Base-by-base conservation (phyloP, 2,113 vertebrate genomes). In the Misgurnus mizolepis region DNA sequence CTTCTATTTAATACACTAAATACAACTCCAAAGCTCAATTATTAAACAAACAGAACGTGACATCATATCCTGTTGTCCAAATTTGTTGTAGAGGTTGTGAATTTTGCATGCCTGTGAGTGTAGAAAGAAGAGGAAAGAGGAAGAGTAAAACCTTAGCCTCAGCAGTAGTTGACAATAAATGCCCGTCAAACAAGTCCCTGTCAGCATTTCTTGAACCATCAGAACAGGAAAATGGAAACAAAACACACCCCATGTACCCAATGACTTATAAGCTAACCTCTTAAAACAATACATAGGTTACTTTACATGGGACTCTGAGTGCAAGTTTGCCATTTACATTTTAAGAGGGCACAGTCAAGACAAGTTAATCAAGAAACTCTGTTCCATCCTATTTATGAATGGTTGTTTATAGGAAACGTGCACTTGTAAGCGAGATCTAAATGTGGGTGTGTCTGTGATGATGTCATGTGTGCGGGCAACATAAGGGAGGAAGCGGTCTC, bases 141-240 rank as follows among this genome's bases (percentile, higher is more conserved):
- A 75, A 62, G 72, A 47, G 56, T 17, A 41, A 62, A 75, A 47
- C 4, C 40, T 75, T n/a, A 3, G 40, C 47, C 50, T 71, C 69
- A 72, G 39, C 69, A 58, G 10, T 5, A 61, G 40, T 12, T 74
- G 41, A 74, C 6, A 6, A 45, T 12, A 15, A 50, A 56, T 50
- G 22, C 15, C 49, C 49, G 27, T 18, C 22, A 64, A 64, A 27
- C 53, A 49, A 4, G 3, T n/a, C 39, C 7, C 39, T 11, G 56
- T 74, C 71, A 74, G 71, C 55, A 74, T 50, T 3, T 10, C 11
- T 18, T 12, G 12, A 58, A 43, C 55, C 56, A 45, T 60, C 56
- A 74, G 71, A 55, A 64, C 73, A 76, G 73, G 73, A 76, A 75
- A 12, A 75, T 6, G 58, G 72, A 49, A 64, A 64, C 10, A 47